Evolutionary conservation across 2,797 vertebrate species (phyloP).

Genomic region (Gymnocypris eckloni): DNA sequence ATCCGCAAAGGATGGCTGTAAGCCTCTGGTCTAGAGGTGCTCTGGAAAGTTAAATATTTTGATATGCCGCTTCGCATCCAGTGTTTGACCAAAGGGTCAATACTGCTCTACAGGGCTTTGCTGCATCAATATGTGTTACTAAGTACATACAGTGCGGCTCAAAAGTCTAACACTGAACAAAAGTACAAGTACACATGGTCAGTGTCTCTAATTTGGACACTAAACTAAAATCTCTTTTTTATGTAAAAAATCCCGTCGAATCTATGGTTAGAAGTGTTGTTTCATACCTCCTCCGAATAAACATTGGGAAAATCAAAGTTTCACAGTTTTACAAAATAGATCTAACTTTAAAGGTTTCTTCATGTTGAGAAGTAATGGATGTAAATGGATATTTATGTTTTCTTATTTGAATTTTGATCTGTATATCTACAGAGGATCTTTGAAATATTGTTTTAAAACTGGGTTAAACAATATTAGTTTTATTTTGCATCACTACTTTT

Average conservation of each 20-base stretch:
- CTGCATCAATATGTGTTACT: neutral
- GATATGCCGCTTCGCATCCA: neutral
- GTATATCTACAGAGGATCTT: neutral
- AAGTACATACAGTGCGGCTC: slow-evolving; percentile 4
- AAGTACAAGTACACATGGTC: neutral
- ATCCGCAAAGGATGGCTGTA: neutral
- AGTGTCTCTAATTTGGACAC: neutral
- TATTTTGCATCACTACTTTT: neutral
- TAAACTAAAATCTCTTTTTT: too few species aligned
- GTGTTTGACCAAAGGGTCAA: slow-evolving; percentile 34
- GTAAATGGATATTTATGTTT: neutral
- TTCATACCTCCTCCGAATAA: neutral
- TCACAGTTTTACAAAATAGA: neutral
- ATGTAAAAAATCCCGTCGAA: too few species aligned
- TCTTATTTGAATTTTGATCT: neutral
- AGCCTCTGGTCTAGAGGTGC: slow-evolving; percentile 1
- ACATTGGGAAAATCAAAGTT: neutral
- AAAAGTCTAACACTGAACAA: neutral
- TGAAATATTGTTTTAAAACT: neutral
- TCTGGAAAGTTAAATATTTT: slow-evolving; percentile 45
- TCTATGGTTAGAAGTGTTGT: neutral
- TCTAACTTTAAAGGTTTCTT: neutral
- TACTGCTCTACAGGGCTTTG: neutral
- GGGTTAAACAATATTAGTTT: neutral
- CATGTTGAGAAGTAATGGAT: neutral